Evolutionary conservation across 2,113 vertebrate species (phyloP).

Genomic region (Spea bombifrons): DNA sequence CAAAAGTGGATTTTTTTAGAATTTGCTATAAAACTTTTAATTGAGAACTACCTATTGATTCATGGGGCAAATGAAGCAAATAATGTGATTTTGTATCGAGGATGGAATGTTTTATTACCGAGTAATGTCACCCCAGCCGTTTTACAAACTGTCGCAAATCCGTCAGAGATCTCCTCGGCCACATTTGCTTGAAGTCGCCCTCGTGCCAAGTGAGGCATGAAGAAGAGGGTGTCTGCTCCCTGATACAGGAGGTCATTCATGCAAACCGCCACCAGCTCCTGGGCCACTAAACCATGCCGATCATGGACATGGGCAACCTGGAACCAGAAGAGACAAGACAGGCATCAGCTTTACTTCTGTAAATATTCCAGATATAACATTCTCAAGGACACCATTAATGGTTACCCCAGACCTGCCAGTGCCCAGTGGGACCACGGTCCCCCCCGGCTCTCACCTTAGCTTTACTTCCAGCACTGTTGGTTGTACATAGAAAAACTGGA

Average conservation of each 20-base stretch:
- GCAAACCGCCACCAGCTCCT: conserved; percentile 84
- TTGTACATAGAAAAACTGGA: conserved; percentile 79
- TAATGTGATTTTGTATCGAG: too few species aligned
- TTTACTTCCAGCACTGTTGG: conserved; percentile 81
- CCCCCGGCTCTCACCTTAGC: conserved; percentile 68
- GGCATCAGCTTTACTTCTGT: too few species aligned
- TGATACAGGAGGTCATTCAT: conserved; percentile 80
- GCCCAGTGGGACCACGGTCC: too few species aligned
- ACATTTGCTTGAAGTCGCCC: conserved; percentile 69
- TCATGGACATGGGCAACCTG: conserved; percentile 77
- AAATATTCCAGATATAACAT: too few species aligned
- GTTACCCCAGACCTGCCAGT: too few species aligned
- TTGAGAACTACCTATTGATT: too few species aligned
- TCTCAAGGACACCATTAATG: too few species aligned
- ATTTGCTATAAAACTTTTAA: too few species aligned
- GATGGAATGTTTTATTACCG: conserved; percentile 59
- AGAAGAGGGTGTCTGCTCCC: conserved; percentile 86
- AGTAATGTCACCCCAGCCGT: conserved; percentile 74
- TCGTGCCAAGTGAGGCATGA: conserved; percentile 76
- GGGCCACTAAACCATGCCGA: conserved; percentile 69
- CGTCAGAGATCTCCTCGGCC: conserved; percentile 65
- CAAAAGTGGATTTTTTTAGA: too few species aligned
- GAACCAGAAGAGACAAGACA: neutral
- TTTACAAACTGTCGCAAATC: conserved; percentile 73
- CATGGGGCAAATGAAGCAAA: too few species aligned